Evolutionary conservation across 2,888 invertebrate genomes (phyloP).

Genomic region (Archaeoteleia sp.): DNA sequence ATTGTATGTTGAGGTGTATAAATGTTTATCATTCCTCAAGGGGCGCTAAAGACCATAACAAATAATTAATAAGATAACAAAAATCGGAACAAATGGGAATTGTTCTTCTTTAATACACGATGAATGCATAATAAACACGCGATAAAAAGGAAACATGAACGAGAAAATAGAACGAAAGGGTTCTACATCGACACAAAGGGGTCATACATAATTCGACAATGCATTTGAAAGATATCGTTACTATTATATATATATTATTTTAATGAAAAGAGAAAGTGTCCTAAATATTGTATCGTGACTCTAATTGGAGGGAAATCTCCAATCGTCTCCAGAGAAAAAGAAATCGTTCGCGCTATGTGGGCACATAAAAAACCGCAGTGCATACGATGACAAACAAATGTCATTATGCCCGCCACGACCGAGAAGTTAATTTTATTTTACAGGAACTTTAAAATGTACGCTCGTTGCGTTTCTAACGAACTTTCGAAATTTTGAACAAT

Average conservation of each 20-base stretch:
- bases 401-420: constrained; percentile 7
- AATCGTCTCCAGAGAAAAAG: constrained; percentile 8
- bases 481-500: not conserved
- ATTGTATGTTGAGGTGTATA: too few relatives aligned
- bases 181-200: too few relatives aligned
- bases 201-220: too few relatives aligned
- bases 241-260: not conserved
- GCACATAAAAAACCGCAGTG: constrained; percentile 8
- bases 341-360: constrained; percentile 28
- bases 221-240: too few relatives aligned
- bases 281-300: constrained; percentile 4
- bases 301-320: constrained; percentile 34
- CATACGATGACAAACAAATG: constrained; percentile 17
- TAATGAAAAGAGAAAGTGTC: constrained; percentile 14
- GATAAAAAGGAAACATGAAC: too few relatives aligned
- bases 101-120: too few relatives aligned
- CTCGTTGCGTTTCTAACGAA: not conserved
- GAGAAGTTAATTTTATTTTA: not conserved
- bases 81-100: too few relatives aligned
- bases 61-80: too few relatives aligned
- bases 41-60: too few relatives aligned
- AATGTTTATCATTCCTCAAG: too few relatives aligned
- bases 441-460: not conserved
- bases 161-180: too few relatives aligned
- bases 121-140: too few relatives aligned